Base-by-base conservation (phyloP, 2,797 vertebrate genomes). In the Taenioides sp. region DNA sequence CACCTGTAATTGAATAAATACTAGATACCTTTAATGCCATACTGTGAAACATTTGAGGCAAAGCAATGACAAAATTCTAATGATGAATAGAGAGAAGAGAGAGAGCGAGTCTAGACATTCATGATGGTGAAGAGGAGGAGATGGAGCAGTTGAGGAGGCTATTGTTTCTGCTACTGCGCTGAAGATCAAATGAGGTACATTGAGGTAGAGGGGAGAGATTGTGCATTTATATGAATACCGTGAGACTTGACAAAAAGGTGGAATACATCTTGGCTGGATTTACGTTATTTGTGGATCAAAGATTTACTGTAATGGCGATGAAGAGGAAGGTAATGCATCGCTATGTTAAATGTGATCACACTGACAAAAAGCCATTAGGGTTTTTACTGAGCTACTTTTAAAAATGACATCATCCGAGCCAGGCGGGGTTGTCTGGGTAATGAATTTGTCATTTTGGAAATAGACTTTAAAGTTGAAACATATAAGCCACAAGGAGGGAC, bases 191-290 rank as follows among this genome's bases (percentile, higher is more conserved):
- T 47, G 2, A 10, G 10, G 34, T 10, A 37, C 34, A 37, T 0
- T 37, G 43, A 16, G 43, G 14, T 0, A 16, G 4, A 47, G 14
- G 14, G 14, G 14, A 43, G 40, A 43, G 40, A 17, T 1, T 1
- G 43, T 47, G 43, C 43, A 47, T 16, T 47, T 47, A 47, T 47
- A 47, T 47, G 43, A 47, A 47, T 47, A 47, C 2, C 14, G 3
- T 47, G 12, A 47, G 43, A 16, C 14, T 2, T 3, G 54, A 23
- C 10, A 11, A 23, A 25, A 60, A 28, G 16, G 58, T 28, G 7
- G 22, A 79, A 77, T 76, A 62, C 31, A 67, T 55, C 27, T 5
- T n/a, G 58, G 7, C 11, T 37, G 70, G 73, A 70, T 73, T 65
- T 20, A 17, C 1, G 31, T 27, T 0, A 37, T 64, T 57, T 1